Percentiles rank a stretch among this genome's conserved stretches.
phyloP scores from a whole-genome alignment of 23 tunicate genomes.

The Pegea sp. region DNA sequence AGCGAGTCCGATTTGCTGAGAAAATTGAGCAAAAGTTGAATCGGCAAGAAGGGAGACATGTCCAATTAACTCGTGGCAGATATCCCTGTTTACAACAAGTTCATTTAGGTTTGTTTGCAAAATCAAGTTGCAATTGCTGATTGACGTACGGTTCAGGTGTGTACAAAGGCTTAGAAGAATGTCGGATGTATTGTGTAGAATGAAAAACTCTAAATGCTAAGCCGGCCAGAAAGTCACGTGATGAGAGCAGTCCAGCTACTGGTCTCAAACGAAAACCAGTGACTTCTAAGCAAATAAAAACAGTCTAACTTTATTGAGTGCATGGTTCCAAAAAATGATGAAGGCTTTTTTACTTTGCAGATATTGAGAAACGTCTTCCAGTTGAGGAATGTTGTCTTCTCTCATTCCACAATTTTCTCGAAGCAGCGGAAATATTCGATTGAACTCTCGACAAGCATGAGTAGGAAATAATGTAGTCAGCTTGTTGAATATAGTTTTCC shows the following conservation, averaged over 20 bases:
- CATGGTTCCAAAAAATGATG: background rate
- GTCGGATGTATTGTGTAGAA: constrained; percentile 85
- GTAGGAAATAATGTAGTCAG: constrained; percentile 61
- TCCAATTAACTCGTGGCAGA: constrained; percentile 93
- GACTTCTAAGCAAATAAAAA: too few species aligned
- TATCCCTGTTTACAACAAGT: too few species aligned
- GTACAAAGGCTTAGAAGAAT: constrained; percentile 60
- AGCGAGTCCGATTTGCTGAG: constrained; percentile 84
- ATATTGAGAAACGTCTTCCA: constrained; percentile 62
- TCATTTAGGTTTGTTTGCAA: too few species aligned
- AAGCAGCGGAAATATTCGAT: constrained; percentile 63
- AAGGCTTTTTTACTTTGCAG: constrained; percentile 34
- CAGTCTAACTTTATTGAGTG: background rate
- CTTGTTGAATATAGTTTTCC: constrained; percentile 54
- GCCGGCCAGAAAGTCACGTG: constrained; percentile 91
- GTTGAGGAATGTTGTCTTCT: constrained; percentile 62
- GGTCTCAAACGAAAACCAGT: constrained; percentile 86
- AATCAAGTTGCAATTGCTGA: too few species aligned
- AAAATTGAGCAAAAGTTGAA: constrained; percentile 74
- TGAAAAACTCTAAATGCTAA: constrained; percentile 86
- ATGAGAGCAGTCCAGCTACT: constrained; percentile 73
- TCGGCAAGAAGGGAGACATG: constrained; percentile 90
- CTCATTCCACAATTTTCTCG: constrained; percentile 63
- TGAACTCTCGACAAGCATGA: constrained; percentile 87
- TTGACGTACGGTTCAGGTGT: constrained; percentile 98